phyloP scores from a whole-genome alignment of 2,888 invertebrate species.

The Pandemis cinnamomeana region DNA sequence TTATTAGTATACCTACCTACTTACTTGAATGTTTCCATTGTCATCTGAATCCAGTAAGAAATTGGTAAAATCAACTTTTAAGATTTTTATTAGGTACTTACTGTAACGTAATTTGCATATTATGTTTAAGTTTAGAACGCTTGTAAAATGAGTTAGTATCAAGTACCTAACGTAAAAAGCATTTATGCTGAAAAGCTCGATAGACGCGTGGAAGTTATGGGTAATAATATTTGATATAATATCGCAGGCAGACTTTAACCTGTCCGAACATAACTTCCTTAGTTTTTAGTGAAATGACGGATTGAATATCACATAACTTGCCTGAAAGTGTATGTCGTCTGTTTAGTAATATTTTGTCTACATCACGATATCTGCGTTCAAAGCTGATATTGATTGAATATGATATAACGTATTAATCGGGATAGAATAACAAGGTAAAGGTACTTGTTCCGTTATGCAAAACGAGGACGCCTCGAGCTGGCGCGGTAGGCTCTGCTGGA shows the following conservation, averaged over 20 bases:
- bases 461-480: constrained; percentile 51
- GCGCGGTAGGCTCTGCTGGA: constrained; percentile 69
- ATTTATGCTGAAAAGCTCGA: background rate
- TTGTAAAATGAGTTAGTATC: background rate
- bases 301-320: background rate
- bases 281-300: background rate
- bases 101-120: background rate
- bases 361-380: background rate
- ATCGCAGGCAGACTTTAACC: background rate
- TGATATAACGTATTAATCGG: constrained; percentile 37
- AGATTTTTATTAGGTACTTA: background rate
- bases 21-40: background rate
- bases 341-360: background rate
- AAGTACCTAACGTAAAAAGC: background rate
- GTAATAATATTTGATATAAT: background rate
- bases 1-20: background rate
- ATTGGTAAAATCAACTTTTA: background rate
- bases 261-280: background rate
- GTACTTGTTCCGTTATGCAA: constrained; percentile 58
- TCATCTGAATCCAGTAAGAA: background rate
- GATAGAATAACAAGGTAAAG: constrained; percentile 53
- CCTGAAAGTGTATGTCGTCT: background rate
- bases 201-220: background rate
- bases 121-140: background rate
- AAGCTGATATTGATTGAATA: constrained; percentile 15